Conservation (phyloP, 2,113 vertebrate species). For the Gadus macrocephalus region DNA sequence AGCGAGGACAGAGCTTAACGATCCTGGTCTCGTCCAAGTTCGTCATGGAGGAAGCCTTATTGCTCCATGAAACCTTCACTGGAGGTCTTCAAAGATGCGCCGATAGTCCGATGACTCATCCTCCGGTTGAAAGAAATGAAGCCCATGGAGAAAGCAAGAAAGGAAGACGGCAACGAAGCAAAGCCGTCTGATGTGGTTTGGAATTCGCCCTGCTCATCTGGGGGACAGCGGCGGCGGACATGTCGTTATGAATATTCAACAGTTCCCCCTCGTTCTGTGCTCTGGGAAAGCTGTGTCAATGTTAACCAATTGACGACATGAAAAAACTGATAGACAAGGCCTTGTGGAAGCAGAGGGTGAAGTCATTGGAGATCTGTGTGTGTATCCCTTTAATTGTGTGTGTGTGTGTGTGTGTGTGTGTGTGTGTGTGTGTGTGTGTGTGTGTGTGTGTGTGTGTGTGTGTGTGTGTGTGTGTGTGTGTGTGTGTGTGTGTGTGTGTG, state of each 20-base stretch:
- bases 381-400: constrained; percentile 31
- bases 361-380: constrained; percentile 36
- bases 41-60: no score
- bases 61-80: no score
- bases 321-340: background rate
- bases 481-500: no score
- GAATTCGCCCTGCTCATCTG: constrained; percentile 38
- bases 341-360: constrained; percentile 40
- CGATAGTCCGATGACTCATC: constrained; percentile 22
- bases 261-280: constrained; percentile 20
- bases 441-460: background rate
- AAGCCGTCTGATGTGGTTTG: constrained; percentile 46
- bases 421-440: no score
- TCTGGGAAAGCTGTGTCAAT: constrained; percentile 46
- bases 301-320: constrained; percentile 31
- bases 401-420: background rate
- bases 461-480: constrained; percentile 18
- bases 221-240: constrained; percentile 40
- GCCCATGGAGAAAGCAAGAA: background rate
- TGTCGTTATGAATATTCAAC: constrained; percentile 55
- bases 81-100: no score
- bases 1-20: no score
- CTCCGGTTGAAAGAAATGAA: constrained; percentile 27
- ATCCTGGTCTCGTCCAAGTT: no score
- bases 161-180: no score